Evolutionary conservation across 2,113 vertebrate species (phyloP), one percentile per base, ranked within the genome.

Genomic region (Melanerpes formicivorus): DNA sequence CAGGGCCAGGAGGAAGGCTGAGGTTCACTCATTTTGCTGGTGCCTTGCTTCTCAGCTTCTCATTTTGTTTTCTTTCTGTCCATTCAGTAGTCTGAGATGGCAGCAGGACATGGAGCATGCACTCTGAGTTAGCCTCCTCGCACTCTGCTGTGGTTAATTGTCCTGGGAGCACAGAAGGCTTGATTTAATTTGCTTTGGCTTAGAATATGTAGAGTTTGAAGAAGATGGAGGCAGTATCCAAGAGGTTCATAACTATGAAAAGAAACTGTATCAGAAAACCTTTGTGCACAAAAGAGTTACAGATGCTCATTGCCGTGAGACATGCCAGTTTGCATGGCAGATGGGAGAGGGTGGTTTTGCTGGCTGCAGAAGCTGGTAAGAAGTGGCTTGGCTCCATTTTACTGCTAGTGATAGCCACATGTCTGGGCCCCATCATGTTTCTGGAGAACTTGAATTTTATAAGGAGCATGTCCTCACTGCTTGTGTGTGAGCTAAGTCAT

Each of bases 351-450:
- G 15, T 27, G 18, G 27, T 44, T 69, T 75, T 7, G 15, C 52
- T 80, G 32, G 30, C 63, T 1, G 0, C 23, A 71, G 74, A 58
- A 84, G 40, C n/a, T 65, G 62, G 6, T 46, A 52, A 89, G 55
- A 18, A 63, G 32, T 14, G 25, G 18, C 26, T 64, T 29, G 11
- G 37, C 16, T 79, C n/a, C 56, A 8, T 73, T 65, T 84, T 84
- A 15, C 18, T 5, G 1, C 4, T 50, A 32, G 59, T 67, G 79
- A 48, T 25, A n/a, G 10, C n/a, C 1, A 1, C 25, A 2, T 18
- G 17, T 66, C 64, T 72, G 69, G 23, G 23, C 23, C 59, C 3
- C 26, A 32, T 23, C 40, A 5, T 54, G 17, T 58, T 83, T 83
- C 30, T 54, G 30, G 34, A 56, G 17, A 83, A 44, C 11, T 30